These are phyloP conservation scores for Anoplophora glabripennis DNA, from an alignment of 1,140 invertebrate genomes.

Conservation along the genomic window DNA sequence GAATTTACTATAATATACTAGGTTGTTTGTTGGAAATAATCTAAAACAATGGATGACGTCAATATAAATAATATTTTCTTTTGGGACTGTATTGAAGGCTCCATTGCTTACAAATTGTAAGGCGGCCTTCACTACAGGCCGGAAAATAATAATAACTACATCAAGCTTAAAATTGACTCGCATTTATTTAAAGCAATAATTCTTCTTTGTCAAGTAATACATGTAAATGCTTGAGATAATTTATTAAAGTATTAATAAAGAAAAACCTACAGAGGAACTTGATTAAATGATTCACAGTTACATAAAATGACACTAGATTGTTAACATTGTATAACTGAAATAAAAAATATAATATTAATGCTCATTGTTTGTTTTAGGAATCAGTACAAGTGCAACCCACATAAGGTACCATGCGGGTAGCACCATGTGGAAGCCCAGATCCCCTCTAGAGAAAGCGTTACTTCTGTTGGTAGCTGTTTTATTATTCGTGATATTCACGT, in stretches of 20 bases:
- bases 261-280: not conserved
- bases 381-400: constrained; percentile 72
- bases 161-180: too few species aligned
- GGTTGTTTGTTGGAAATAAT: too few species aligned
- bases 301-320: not conserved
- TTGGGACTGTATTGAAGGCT: too few species aligned
- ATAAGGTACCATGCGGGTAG: constrained; percentile 70
- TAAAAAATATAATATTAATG: not conserved
- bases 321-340: not conserved
- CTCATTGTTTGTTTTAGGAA: constrained; percentile 47
- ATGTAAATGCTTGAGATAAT: not conserved
- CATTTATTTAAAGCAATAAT: too few species aligned
- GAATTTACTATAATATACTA: too few species aligned
- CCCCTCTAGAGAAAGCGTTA: constrained; percentile 58
- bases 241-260: not conserved
- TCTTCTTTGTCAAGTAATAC: not conserved
- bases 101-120: too few species aligned
- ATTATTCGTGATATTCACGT: constrained; percentile 61
- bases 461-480: constrained; percentile 56
- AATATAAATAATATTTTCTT: too few species aligned
- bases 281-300: too few species aligned
- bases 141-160: too few species aligned
- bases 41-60: too few species aligned
- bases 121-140: too few species aligned
- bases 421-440: constrained; percentile 63